Evolutionary conservation across 2,113 vertebrate species (phyloP).

Genomic region (Gallinago paraguaiae): DNA sequence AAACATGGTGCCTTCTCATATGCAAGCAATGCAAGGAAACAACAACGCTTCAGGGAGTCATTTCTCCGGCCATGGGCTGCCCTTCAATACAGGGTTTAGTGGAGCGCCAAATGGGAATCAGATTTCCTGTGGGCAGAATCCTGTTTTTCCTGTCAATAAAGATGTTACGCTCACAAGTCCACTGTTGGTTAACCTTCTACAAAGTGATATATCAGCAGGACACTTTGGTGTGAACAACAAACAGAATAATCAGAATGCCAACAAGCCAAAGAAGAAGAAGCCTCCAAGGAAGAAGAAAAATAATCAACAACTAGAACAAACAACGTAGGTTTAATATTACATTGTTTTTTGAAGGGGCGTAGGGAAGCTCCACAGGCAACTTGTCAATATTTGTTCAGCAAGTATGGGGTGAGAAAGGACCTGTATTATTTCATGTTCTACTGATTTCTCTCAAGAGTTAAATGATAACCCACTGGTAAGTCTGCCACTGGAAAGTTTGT

Average conservation of each 20-base stretch:
- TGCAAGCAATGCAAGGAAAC: slow-evolving; percentile 91
- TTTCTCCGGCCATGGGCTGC: slow-evolving; percentile 90
- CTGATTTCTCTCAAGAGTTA: not conserved
- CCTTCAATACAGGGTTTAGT: slow-evolving; percentile 80
- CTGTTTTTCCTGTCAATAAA: slow-evolving; percentile 92
- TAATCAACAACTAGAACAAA: slow-evolving; percentile 86
- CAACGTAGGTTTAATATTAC: slow-evolving; percentile 83
- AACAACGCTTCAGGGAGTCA: slow-evolving; percentile 78
- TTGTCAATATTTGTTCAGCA: not conserved
- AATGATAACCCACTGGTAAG: not conserved
- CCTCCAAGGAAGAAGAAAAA: slow-evolving; percentile 96
- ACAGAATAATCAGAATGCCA: slow-evolving; percentile 85
- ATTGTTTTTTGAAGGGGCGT: not conserved
- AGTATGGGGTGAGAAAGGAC: not conserved
- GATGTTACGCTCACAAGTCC: slow-evolving; percentile 97
- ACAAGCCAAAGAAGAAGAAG: slow-evolving; percentile 98
- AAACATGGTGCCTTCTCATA: slow-evolving; percentile 91
- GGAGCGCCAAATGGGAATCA: slow-evolving; percentile 83
- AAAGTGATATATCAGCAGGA: slow-evolving; percentile 96
- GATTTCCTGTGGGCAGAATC: slow-evolving; percentile 89
- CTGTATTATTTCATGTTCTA: not conserved
- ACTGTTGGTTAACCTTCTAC: slow-evolving; percentile 93
- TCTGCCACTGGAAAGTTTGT: not conserved
- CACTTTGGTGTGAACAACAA: slow-evolving; percentile 97
- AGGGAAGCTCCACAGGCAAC: slow-evolving; percentile 9